phyloP scores from a whole-genome alignment of 2,888 invertebrate species.

The Lissocephala sabroskyi region DNA sequence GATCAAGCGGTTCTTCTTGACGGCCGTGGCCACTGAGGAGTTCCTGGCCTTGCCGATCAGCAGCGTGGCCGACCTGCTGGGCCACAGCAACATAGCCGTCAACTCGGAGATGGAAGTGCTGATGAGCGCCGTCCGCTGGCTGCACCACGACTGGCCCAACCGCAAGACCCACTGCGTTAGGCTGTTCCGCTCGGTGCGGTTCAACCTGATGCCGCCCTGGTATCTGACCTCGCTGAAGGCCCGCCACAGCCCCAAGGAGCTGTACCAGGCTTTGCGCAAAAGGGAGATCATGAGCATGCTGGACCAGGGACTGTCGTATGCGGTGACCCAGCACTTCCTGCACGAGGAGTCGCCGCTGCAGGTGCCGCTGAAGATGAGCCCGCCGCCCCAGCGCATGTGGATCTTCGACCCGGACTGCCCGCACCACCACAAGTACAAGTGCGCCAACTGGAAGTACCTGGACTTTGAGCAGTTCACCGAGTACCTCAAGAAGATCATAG shows the following conservation, averaged over 20 bases:
- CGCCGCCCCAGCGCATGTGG: conserved; percentile 13
- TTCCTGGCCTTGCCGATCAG: conserved; percentile 78
- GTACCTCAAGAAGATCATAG: conserved; percentile 31
- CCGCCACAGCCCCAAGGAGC: conserved; percentile 77
- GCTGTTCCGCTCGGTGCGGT: conserved; percentile 81
- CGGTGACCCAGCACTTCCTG: conserved; percentile 16
- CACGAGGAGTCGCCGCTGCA: neutral
- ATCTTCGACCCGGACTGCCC: conserved; percentile 12
- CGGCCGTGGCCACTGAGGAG: conserved; percentile 81
- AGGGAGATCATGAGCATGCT: conserved; percentile 12
- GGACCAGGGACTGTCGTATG: conserved; percentile 10
- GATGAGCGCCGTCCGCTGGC: conserved; percentile 85
- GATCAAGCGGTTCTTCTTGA: conserved; percentile 82
- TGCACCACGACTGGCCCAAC: conserved; percentile 79
- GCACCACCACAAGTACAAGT: conserved; percentile 31
- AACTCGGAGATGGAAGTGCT: conserved; percentile 79
- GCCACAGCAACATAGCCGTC: conserved; percentile 81
- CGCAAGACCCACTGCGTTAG: conserved; percentile 76
- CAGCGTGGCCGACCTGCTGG: conserved; percentile 78
- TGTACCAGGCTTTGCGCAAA: conserved; percentile 14
- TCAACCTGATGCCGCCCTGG: conserved; percentile 84
- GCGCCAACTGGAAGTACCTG: conserved; percentile 22
- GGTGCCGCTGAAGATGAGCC: neutral
- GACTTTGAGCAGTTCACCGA: conserved; percentile 35
- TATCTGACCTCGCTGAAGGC: conserved; percentile 83